Evolutionary conservation across 2,113 vertebrate species (phyloP), one percentile per base, ranked within the genome.

Genomic region (Laticauda colubrina): DNA sequence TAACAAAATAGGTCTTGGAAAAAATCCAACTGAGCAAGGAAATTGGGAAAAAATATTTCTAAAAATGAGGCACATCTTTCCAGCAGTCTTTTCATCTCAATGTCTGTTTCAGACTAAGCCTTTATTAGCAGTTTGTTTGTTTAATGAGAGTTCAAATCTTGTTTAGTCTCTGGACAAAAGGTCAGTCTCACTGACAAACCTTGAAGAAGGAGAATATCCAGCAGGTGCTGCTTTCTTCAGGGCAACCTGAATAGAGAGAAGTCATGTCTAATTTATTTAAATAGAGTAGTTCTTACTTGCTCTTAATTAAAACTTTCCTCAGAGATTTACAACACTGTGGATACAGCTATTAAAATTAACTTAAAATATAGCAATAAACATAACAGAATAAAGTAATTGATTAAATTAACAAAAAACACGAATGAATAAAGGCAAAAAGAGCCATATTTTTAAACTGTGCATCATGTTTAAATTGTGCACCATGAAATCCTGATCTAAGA

Each of bases 91-190:
- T 85, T 85, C 53, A 53, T 45, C 2, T 43, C 14, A 57, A 92
- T 85, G 64, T 10, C n/a, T n/a, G 24, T 24, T 89, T 81, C 55
- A 92, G 43, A 51, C 43, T 18, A 92, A 59, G 91, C 26, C 56
- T 81, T 57, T 51, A n/a, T 39, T 56, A 85, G 5, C 53, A 51
- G 54, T 88, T 55, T 88, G 48, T 26, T 81, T 89, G 64, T 85
- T 92, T 92, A 57, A 43, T 34, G 56, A 69, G n/a, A 39, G 57
- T 69, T 87, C 45, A 54, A 54, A 92, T 88, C 59, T 88, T 88
- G 34, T 92, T 69, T 55, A 39, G 86, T 88, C 59, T 92, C 48
- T 69, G 51, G 57, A 88, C 48, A 15, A 88, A 88, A 88, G 86
- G 51, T 92, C 59, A 75, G n/a, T 55, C 34, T 88, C 86, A 20